phyloP scores from a whole-genome alignment of 2,888 invertebrate genomes.

The Junonia oenone region DNA sequence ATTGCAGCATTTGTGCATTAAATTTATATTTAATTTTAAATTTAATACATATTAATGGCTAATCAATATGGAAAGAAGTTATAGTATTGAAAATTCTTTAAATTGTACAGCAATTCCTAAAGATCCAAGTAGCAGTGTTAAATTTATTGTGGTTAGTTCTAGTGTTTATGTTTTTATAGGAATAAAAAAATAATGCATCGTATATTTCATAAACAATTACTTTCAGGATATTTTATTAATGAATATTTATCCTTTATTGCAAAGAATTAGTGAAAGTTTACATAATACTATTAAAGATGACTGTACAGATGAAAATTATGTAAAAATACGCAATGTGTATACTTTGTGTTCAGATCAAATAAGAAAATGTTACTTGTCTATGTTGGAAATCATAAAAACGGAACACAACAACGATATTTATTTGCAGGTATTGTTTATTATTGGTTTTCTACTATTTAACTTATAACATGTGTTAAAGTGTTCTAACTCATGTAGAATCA shows the following conservation, averaged over 20 bases:
- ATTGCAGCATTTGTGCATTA: background rate
- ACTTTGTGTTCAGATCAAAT: constrained; percentile 63
- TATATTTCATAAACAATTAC: background rate
- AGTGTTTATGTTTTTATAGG: background rate
- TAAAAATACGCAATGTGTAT: constrained; percentile 49
- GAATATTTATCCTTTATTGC: constrained; percentile 49
- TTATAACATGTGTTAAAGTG: background rate
- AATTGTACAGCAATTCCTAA: constrained; percentile 24
- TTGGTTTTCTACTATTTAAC: background rate
- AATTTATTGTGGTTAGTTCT: constrained; percentile 50
- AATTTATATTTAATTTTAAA: background rate
- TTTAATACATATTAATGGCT: no score
- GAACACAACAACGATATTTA: constrained; percentile 44
- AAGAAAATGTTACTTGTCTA: constrained; percentile 53
- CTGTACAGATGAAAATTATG: constrained; percentile 29
- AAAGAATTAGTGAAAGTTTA: constrained; percentile 44
- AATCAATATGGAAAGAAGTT: background rate
- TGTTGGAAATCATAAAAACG: constrained; percentile 60
- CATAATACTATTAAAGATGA: constrained; percentile 31
- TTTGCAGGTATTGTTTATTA: constrained; percentile 52
- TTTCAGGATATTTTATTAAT: constrained; percentile 47
- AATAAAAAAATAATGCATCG: no score
- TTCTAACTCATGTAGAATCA: no score
- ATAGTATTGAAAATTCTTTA: constrained; percentile 1
- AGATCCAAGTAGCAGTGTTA: constrained; percentile 47